Conservation (phyloP, 2,113 vertebrate genomes). For the Prunella fulvescens region DNA sequence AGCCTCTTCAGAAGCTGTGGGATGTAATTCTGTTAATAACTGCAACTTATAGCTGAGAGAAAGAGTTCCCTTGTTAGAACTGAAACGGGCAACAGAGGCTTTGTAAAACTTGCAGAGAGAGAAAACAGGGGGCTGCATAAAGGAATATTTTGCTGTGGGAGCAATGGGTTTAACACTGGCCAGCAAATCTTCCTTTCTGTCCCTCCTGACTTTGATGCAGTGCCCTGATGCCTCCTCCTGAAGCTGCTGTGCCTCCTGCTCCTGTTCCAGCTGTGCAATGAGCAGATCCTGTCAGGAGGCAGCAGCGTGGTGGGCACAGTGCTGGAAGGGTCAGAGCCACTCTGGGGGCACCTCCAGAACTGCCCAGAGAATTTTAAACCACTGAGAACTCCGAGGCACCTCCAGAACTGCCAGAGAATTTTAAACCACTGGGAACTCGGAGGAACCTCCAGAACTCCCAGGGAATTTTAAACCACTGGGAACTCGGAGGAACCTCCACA, state of each 20-base stretch:
- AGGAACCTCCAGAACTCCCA: no score
- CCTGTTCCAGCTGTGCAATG: not conserved
- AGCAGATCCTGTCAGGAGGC: not conserved
- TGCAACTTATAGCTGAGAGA: not conserved
- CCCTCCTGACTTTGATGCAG: not conserved
- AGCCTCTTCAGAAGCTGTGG: not conserved
- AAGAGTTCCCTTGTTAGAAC: not conserved
- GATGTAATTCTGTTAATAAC: not conserved
- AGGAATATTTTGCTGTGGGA: not conserved
- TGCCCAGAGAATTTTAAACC: not conserved
- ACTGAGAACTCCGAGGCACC: not conserved
- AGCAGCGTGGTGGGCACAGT: not conserved
- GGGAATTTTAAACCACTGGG: no score
- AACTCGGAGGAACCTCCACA: no score
- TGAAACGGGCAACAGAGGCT: not conserved
- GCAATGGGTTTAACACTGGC: not conserved
- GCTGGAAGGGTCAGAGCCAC: not conserved
- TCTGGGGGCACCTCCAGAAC: not conserved
- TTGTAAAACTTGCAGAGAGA: not conserved
- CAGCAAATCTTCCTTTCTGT: not conserved
- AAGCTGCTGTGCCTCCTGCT: not conserved
- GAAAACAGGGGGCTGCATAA: not conserved
- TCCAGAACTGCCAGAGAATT: no score
- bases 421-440: no score
- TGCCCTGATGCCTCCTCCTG: not conserved